Evolutionary conservation across 2,888 invertebrate species (phyloP).

Genomic region (Eupithecia centaureata): DNA sequence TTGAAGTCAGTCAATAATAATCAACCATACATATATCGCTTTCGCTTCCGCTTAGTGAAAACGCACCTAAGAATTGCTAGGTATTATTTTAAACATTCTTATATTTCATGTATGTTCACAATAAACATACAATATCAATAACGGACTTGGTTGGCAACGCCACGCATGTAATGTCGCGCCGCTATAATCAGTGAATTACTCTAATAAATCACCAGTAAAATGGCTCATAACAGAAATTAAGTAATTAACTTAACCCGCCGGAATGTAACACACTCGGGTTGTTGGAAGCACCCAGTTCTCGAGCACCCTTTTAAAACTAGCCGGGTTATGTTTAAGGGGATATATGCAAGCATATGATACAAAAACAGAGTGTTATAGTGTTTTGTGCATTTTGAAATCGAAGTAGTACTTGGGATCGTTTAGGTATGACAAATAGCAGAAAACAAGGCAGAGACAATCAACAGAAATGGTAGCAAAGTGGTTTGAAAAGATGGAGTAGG

Average conservation of each 20-base stretch:
- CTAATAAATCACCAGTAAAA: constrained; percentile 69
- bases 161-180: constrained; percentile 57
- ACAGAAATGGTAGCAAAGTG: not conserved
- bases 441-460: not conserved
- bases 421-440: not conserved
- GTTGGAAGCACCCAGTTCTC: constrained; percentile 26
- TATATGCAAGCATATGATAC: not conserved
- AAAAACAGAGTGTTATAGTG: not conserved
- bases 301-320: constrained; percentile 51
- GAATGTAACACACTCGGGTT: constrained; percentile 54
- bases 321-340: constrained; percentile 38
- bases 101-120: constrained; percentile 10
- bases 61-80: not conserved
- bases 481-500: not conserved
- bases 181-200: constrained; percentile 67
- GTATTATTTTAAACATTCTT: not conserved
- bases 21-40: not conserved
- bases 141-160: constrained; percentile 1
- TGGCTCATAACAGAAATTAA: constrained; percentile 73
- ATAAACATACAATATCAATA: not conserved
- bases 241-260: constrained; percentile 69
- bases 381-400: too few relatives aligned
- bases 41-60: not conserved
- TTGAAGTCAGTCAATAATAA: not conserved
- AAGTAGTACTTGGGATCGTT: too few relatives aligned